Conservation (phyloP, 2,113 vertebrate species). For the Thalassarche chlororhynchos region DNA sequence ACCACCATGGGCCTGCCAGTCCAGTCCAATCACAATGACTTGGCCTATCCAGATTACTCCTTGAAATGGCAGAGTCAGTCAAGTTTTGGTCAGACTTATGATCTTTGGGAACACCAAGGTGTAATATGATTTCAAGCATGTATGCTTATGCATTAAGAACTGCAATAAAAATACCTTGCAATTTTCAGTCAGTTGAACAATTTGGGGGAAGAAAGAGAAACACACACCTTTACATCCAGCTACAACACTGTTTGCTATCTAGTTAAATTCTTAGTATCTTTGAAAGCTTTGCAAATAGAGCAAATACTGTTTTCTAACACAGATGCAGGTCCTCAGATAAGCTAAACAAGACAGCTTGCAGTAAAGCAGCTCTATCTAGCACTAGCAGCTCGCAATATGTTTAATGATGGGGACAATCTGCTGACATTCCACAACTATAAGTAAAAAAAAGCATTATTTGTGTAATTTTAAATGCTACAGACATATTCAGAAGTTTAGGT, state of each 20-base stretch:
- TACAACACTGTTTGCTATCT: background rate
- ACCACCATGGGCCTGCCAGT: background rate
- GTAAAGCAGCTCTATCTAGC: background rate
- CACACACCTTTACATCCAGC: background rate
- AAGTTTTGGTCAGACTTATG: background rate
- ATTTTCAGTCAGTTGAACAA: background rate
- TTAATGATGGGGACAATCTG: background rate
- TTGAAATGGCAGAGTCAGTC: background rate
- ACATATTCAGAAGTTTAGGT: background rate
- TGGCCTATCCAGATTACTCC: background rate
- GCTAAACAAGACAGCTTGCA: background rate
- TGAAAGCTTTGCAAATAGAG: background rate
- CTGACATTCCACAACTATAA: background rate
- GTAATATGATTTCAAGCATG: background rate
- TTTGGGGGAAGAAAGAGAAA: background rate
- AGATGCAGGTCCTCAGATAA: background rate
- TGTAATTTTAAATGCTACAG: background rate
- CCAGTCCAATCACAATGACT: background rate
- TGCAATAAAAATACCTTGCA: background rate
- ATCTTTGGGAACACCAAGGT: background rate
- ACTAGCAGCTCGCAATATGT: background rate
- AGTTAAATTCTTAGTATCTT: background rate
- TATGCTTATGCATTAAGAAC: background rate
- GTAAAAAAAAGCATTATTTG: background rate
- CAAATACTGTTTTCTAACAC: background rate